Evolutionary conservation across 2,113 vertebrate species (phyloP).

Genomic region (Perca flavescens): DNA sequence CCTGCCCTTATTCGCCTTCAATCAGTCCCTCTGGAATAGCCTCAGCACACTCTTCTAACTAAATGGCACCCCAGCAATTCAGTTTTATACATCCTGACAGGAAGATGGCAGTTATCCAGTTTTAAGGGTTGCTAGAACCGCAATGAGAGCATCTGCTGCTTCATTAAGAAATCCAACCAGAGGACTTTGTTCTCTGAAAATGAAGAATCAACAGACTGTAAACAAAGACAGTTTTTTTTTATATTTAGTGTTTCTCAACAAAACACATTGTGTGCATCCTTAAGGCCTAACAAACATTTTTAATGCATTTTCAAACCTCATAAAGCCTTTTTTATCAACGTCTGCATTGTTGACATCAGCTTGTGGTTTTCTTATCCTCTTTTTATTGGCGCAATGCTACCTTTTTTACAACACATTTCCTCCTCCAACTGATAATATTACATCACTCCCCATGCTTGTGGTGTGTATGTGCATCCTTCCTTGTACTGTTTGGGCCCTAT

Average conservation of each 20-base stretch:
- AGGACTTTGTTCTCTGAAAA: conserved; percentile 47
- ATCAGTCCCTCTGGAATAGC: not conserved
- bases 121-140: conserved; percentile 1
- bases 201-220: conserved; percentile 31
- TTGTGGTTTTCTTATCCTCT: conserved; percentile 8
- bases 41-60: conserved; percentile 24
- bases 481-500: not conserved
- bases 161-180: conserved; percentile 62
- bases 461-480: not conserved
- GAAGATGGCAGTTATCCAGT: conserved; percentile 27
- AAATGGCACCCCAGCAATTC: conserved; percentile 5
- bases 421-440: not conserved
- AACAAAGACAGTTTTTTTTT: conserved; percentile 49
- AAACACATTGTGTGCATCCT: conserved; percentile 19
- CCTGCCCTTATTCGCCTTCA: not conserved
- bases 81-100: conserved; percentile 45
- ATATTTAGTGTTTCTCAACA: not conserved
- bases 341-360: not conserved
- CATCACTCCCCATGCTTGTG: not conserved
- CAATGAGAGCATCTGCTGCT: conserved; percentile 62
- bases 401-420: conserved; percentile 6
- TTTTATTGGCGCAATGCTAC: not conserved
- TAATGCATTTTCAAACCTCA: conserved; percentile 18
- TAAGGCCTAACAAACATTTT: conserved; percentile 32
- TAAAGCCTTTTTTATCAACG: not conserved